Percentiles rank a stretch among this genome's conserved stretches.
phyloP scores from a whole-genome alignment of 2,113 vertebrate genomes.

The Brienomyrus longianalis region DNA sequence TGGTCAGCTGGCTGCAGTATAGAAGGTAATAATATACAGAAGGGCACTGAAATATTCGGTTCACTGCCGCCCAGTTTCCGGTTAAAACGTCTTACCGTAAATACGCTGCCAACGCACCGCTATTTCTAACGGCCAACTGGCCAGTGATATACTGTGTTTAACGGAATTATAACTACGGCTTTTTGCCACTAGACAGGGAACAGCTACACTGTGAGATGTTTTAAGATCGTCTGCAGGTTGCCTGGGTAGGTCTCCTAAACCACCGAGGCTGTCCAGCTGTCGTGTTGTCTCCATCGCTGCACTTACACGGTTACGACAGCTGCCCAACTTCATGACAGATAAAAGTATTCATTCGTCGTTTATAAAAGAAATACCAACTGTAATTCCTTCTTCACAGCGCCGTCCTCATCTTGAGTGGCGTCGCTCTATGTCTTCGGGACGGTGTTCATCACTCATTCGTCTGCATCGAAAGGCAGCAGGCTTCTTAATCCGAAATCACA shows the following conservation, averaged over 20 bases:
- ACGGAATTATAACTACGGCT: background rate
- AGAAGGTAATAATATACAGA: background rate
- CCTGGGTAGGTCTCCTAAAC: background rate
- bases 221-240: background rate
- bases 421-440: background rate
- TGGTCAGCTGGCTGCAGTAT: background rate
- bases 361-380: background rate
- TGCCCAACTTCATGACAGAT: background rate
- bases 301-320: background rate
- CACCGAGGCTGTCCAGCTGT: background rate
- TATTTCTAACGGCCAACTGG: background rate
- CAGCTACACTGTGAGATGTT: background rate
- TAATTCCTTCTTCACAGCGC: background rate
- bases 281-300: background rate
- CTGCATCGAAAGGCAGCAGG: background rate
- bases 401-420: background rate
- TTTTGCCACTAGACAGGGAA: background rate
- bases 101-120: background rate
- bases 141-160: background rate
- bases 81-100: background rate
- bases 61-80: background rate
- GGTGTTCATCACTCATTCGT: background rate
- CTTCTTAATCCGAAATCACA: background rate
- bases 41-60: background rate
- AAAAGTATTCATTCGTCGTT: background rate